Conservation (phyloP, 2,888 invertebrate genomes). For the Ormyrus thymus region DNA sequence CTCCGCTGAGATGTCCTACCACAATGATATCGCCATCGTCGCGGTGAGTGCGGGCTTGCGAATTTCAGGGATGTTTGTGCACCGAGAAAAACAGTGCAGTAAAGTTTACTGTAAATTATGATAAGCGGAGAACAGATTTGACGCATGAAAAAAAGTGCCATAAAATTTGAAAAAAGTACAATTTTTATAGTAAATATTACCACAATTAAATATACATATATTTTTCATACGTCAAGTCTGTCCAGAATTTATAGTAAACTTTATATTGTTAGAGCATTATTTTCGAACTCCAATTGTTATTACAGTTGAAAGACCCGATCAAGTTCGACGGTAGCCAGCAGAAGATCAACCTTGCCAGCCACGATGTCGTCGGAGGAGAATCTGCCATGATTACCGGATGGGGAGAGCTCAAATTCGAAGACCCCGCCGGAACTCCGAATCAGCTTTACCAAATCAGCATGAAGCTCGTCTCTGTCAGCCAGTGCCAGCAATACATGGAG, state of each 20-base stretch:
- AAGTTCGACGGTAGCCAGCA: not conserved
- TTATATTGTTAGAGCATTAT: too few species aligned
- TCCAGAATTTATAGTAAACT: too few species aligned
- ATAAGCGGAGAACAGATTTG: not conserved
- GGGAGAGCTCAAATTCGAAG: not conserved
- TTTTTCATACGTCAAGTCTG: too few species aligned
- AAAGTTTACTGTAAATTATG: too few species aligned
- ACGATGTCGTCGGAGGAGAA: not conserved
- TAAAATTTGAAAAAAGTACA: too few species aligned
- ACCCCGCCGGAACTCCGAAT: not conserved
- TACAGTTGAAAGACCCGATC: constrained; percentile 20
- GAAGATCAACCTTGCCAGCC: not conserved
- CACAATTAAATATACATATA: too few species aligned
- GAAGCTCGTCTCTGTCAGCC: not conserved
- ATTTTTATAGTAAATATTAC: too few species aligned
- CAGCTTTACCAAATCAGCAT: not conserved
- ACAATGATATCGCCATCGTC: constrained; percentile 52
- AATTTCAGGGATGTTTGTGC: too few species aligned
- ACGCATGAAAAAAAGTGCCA: too few species aligned
- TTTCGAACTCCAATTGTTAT: too few species aligned
- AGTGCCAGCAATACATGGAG: not conserved
- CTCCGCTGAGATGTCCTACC: constrained; percentile 14
- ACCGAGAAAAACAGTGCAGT: too few species aligned
- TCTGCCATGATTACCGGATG: constrained; percentile 19
- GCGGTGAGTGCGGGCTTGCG: constrained; percentile 35